These are phyloP conservation scores for Ostrea denselamellosa DNA, from an alignment of 1,140 invertebrate species.

Conservation along the genomic window DNA sequence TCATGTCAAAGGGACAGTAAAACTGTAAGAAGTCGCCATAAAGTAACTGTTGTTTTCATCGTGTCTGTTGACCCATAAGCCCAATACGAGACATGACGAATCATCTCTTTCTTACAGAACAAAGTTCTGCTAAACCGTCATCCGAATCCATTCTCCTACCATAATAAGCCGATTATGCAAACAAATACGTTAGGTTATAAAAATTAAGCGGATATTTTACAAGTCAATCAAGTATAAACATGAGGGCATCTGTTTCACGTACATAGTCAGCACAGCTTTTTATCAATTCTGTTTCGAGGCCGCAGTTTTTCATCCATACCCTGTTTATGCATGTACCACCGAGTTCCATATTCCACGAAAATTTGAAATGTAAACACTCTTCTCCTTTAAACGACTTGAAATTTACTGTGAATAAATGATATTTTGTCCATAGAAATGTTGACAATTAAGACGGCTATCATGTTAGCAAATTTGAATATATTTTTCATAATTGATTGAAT, in stretches of 20 bases:
- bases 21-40: constrained; percentile 9
- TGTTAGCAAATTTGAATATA: constrained; percentile 40
- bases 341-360: neutral
- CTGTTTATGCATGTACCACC: neutral
- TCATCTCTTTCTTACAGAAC: neutral
- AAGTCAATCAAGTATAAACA: constrained; percentile 13
- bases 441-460: constrained; percentile 4
- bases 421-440: neutral
- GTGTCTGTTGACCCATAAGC: constrained; percentile 4
- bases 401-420: neutral
- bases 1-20: constrained; percentile 2
- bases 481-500: constrained; percentile 36
- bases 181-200: constrained; percentile 7
- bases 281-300: neutral
- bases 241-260: neutral
- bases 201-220: constrained; percentile 34
- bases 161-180: constrained; percentile 23
- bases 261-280: neutral
- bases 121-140: neutral
- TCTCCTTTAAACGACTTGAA: neutral
- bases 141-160: neutral
- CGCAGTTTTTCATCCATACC: neutral
- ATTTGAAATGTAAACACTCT: neutral
- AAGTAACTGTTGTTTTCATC: constrained; percentile 17
- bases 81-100: neutral